Evolutionary conservation across 2,888 invertebrate genomes (phyloP).

Genomic region (Erebia aethiops): DNA sequence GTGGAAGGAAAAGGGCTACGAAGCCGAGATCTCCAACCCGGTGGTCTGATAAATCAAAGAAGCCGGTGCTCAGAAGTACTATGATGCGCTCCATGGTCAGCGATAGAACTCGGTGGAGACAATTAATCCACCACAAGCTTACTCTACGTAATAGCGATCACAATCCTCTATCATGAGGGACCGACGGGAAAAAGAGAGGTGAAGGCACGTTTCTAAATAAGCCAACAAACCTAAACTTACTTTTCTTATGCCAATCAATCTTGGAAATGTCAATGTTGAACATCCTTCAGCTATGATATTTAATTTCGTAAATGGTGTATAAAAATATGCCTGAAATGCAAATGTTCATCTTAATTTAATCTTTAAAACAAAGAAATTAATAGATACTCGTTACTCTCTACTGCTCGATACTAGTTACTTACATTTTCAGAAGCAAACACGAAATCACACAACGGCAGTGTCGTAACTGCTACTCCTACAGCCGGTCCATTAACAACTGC

Average conservation of each 20-base stretch:
- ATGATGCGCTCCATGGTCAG: too few relatives aligned
- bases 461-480: conserved; percentile 94
- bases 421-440: conserved; percentile 94
- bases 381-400: background rate
- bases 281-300: conserved; percentile 96
- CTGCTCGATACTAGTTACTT: too few relatives aligned
- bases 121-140: too few relatives aligned
- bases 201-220: background rate
- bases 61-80: too few relatives aligned
- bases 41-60: too few relatives aligned
- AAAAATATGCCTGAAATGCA: conserved; percentile 88
- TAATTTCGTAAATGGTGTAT: conserved; percentile 92
- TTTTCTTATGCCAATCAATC: conserved; percentile 91
- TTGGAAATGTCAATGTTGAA: conserved; percentile 93
- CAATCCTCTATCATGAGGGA: too few relatives aligned
- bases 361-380: background rate
- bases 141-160: too few relatives aligned
- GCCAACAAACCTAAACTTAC: conserved; percentile 56
- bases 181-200: background rate
- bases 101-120: too few relatives aligned
- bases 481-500: conserved; percentile 97
- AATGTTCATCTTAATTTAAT: background rate
- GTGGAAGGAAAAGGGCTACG: too few relatives aligned
- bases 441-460: conserved; percentile 92
- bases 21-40: too few relatives aligned